Conservation (phyloP, 2,113 vertebrate genomes). For the Paralichthys olivaceus region DNA sequence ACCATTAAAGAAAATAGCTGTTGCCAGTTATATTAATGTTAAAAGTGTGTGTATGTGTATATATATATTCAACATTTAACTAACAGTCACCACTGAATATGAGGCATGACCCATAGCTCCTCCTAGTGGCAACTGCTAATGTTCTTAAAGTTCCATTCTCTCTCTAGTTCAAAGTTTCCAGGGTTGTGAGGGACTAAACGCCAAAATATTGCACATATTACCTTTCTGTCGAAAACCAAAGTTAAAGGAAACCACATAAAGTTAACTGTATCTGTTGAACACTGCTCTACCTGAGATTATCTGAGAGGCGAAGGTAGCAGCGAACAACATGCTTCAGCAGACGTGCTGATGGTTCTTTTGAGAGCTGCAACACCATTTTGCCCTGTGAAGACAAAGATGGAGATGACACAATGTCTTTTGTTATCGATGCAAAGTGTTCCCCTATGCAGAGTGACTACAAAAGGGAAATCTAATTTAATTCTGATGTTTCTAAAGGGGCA, state of each 20-base stretch:
- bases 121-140: conserved; percentile 37
- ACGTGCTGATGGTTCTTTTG: conserved; percentile 96
- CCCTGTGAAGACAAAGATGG: conserved; percentile 80
- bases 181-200: neutral
- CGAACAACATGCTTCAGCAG: conserved; percentile 96
- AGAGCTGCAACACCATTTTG: conserved; percentile 98
- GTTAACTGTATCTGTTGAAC: neutral
- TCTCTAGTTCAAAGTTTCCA: neutral
- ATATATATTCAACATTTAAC: neutral
- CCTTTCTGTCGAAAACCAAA: neutral
- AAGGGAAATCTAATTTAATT: neutral
- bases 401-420: neutral
- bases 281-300: conserved; percentile 92
- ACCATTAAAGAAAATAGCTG: too few relatives aligned
- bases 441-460: neutral
- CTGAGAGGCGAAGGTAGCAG: conserved; percentile 97
- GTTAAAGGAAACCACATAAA: neutral
- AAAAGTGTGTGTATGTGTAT: too few relatives aligned
- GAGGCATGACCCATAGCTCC: conserved; percentile 17
- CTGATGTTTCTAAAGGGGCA: neutral
- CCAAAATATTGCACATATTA: neutral
- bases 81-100: neutral
- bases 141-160: neutral
- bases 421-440: neutral
- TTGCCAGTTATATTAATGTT: too few relatives aligned